A percentile compares a stretch with the other conserved stretches of the same genome.
These are phyloP conservation scores for Otocyon megalotis DNA, from an alignment of 2,113 vertebrate genomes.

Conservation along the genomic window DNA sequence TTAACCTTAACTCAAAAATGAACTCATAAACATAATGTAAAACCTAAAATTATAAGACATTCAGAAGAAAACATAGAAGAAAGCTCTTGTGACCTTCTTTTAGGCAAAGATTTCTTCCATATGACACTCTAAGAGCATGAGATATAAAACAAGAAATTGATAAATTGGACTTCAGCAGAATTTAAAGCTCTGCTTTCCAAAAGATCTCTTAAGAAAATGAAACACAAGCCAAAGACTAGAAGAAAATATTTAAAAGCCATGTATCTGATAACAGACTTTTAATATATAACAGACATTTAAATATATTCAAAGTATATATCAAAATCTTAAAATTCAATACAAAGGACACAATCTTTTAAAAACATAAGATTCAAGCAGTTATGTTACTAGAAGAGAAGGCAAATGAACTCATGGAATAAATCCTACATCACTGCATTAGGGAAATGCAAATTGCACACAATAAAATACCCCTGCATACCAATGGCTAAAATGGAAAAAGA, in stretches of 20 bases:
- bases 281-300: not conserved
- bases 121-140: not conserved
- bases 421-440: not conserved
- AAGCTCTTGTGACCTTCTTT: not conserved
- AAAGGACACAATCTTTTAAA: not conserved
- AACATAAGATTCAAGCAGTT: not conserved
- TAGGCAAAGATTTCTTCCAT: not conserved
- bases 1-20: not conserved
- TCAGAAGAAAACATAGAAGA: not conserved
- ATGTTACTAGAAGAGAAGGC: not conserved
- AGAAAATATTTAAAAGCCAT: not conserved
- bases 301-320: not conserved
- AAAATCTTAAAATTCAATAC: not conserved
- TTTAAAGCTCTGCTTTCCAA: not conserved
- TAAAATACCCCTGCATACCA: not conserved
- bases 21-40: not conserved
- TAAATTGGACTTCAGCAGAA: not conserved
- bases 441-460: not conserved
- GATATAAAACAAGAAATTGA: not conserved
- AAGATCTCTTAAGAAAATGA: not conserved
- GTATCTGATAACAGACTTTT: not conserved
- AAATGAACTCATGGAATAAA: not conserved
- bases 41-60: not conserved
- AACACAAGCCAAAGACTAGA: not conserved
- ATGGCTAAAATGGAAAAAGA: not conserved